Conservation (phyloP, 2,888 invertebrate species). For the Drepanosiphum platanoidis region DNA sequence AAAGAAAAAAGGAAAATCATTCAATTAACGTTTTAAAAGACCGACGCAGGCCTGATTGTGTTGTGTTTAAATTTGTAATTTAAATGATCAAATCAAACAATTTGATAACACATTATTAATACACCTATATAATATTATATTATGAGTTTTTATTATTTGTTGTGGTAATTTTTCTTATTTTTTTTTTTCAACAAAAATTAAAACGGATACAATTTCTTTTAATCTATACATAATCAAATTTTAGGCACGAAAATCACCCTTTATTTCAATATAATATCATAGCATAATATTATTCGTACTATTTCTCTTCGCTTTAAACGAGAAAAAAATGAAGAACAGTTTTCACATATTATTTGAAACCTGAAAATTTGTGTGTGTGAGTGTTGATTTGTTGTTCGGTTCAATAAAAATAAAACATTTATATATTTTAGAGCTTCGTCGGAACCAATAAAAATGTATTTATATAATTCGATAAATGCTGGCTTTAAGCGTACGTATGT, state of each 20-base stretch:
- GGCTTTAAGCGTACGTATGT: slow-evolving; percentile 11
- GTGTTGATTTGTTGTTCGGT: background rate
- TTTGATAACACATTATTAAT: background rate
- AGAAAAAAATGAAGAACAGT: too few relatives aligned
- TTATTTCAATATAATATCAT: background rate
- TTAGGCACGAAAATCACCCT: slow-evolving; percentile 12
- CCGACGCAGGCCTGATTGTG: slow-evolving; percentile 26
- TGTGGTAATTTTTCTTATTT: background rate
- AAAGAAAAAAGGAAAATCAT: background rate
- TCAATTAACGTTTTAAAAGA: slow-evolving; percentile 10
- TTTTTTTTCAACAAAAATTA: too few relatives aligned
- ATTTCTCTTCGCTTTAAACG: background rate
- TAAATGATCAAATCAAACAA: background rate
- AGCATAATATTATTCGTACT: background rate
- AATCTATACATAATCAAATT: background rate
- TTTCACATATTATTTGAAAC: too few relatives aligned
- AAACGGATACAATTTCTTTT: background rate
- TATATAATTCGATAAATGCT: slow-evolving; percentile 36
- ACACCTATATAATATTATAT: too few relatives aligned
- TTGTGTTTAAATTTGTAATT: too few relatives aligned
- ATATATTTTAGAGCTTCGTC: background rate
- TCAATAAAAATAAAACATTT: slow-evolving; percentile 33
- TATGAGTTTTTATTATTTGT: too few relatives aligned
- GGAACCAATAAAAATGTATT: background rate
- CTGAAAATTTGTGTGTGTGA: too few relatives aligned